phyloP scores from a whole-genome alignment of 2,113 vertebrate genomes.

The Petroica traversi region DNA sequence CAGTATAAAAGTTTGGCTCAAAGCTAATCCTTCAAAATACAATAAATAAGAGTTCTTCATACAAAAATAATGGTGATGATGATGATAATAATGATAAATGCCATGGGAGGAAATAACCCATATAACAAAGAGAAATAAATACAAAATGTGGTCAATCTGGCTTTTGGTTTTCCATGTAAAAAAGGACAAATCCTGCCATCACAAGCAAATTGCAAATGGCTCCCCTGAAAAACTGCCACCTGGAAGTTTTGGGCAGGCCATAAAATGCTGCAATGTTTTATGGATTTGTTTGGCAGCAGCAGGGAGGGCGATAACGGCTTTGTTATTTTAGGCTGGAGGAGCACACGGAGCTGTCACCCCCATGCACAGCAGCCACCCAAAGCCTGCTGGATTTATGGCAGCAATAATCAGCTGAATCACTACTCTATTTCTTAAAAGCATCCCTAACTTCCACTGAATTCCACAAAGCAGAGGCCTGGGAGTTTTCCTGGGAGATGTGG shows the following conservation, averaged over 20 bases:
- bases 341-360: background rate
- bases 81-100: background rate
- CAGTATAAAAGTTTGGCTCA: background rate
- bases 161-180: rapidly evolving
- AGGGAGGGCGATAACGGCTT: background rate
- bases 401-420: conserved; percentile 1
- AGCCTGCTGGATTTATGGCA: background rate
- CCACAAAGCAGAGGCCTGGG: background rate
- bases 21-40: background rate
- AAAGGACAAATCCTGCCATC: background rate
- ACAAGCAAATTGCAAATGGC: background rate
- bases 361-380: background rate
- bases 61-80: background rate
- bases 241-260: background rate
- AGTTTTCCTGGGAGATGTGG: background rate
- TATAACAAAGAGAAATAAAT: rapidly evolving
- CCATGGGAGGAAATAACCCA: background rate
- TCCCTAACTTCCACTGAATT: background rate
- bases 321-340: background rate
- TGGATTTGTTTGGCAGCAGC: background rate
- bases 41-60: background rate
- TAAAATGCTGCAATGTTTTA: background rate
- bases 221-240: background rate
- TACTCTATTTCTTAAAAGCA: background rate
- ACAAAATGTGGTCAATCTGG: background rate